phyloP scores from a whole-genome alignment of 2,797 vertebrate genomes.

The Pantherophis vulpinus region DNA sequence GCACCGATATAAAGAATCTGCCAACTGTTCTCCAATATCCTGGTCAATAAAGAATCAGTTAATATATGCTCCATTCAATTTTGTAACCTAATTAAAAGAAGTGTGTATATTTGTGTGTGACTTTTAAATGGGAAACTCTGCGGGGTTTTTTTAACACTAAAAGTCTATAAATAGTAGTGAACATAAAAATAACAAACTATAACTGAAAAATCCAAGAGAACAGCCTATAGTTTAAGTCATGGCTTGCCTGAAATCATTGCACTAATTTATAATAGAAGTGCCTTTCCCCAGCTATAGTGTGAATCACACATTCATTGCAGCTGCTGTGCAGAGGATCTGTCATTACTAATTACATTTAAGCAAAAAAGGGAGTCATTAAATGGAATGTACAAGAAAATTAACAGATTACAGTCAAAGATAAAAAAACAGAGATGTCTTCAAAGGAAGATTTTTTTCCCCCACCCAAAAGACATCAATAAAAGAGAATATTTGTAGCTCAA shows the following conservation, averaged over 20 bases:
- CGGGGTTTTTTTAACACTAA: not conserved
- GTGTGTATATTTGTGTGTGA: constrained; percentile 1
- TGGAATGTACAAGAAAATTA: not conserved
- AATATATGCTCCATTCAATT: constrained; percentile 24
- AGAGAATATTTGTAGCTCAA: not conserved
- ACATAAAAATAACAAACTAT: not conserved
- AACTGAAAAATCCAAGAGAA: not conserved
- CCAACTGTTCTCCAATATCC: constrained; percentile 3
- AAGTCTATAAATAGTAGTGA: not conserved
- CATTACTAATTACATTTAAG: constrained; percentile 10
- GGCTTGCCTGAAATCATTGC: not conserved
- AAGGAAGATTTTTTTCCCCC: not conserved
- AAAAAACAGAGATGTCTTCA: not conserved
- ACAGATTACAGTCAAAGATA: not conserved
- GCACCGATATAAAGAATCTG: constrained; percentile 29
- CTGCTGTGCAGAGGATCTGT: not conserved
- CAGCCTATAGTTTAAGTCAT: not conserved
- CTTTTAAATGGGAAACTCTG: constrained; percentile 1
- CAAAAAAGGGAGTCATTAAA: not conserved
- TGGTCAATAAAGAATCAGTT: constrained; percentile 12
- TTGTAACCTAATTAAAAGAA: not conserved
- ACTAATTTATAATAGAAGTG: not conserved
- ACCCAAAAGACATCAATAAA: not conserved
- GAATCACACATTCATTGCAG: not conserved
- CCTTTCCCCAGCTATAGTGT: not conserved